phyloP scores from a whole-genome alignment of 1,140 invertebrate genomes.

The Bemisia tabaci region DNA sequence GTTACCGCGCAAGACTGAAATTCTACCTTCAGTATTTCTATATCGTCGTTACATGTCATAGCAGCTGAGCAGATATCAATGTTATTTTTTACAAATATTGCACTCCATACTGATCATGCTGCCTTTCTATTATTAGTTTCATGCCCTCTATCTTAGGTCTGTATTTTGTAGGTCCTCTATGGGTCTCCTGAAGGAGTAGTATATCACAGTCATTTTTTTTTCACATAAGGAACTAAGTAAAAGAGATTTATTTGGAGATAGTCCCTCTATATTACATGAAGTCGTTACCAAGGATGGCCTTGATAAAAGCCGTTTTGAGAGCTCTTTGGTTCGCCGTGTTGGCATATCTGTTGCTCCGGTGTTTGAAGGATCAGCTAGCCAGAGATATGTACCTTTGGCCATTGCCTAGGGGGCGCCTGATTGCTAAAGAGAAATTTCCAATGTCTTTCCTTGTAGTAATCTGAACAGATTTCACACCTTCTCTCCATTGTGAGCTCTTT shows the following conservation, averaged over 20 bases:
- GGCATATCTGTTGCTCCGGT: conserved; percentile 1
- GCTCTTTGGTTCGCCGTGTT: not conserved
- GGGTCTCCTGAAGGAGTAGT: conserved; percentile 8
- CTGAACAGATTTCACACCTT: no score
- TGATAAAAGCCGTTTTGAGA: conserved; percentile 10
- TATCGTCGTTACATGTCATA: conserved; percentile 8
- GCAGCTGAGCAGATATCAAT: conserved; percentile 6
- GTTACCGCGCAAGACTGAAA: not conserved
- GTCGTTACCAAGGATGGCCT: conserved; percentile 7
- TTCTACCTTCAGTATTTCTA: conserved; percentile 7
- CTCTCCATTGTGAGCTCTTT: no score
- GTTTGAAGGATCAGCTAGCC: conserved; percentile 5
- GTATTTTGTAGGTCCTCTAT: conserved; percentile 4
- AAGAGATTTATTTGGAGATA: conserved; percentile 1
- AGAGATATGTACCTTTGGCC: not conserved
- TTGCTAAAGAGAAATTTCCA: no score
- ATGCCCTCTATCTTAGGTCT: conserved; percentile 9
- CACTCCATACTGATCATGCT: conserved; percentile 10
- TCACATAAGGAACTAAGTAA: conserved; percentile 2
- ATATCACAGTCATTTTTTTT: conserved; percentile 6
- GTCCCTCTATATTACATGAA: conserved; percentile 13
- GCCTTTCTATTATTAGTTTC: conserved; percentile 10
- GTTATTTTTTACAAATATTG: conserved; percentile 7
- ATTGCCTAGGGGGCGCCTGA: conserved; percentile 8
- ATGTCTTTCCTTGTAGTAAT: no score